These are phyloP conservation scores for Euproctis similis DNA, from an alignment of 2,888 invertebrate genomes.

Conservation along the genomic window DNA sequence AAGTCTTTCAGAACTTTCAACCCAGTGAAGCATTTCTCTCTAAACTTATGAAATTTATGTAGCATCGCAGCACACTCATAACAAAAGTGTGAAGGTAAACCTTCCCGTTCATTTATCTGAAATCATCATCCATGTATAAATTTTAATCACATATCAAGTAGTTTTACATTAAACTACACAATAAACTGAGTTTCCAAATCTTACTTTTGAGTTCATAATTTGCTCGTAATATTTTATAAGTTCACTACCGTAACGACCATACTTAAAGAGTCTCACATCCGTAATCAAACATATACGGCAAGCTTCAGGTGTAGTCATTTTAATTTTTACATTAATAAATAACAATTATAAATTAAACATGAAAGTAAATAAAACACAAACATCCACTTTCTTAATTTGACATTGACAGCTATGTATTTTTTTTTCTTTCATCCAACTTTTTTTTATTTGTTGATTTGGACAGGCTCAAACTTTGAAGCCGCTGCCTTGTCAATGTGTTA, in stretches of 20 bases:
- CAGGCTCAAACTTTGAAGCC: too few species aligned
- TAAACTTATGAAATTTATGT: constrained; percentile 58
- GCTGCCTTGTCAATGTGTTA: too few species aligned
- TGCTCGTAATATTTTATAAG: constrained; percentile 41
- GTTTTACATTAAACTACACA: too few species aligned
- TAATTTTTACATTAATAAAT: neutral
- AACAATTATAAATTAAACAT: neutral
- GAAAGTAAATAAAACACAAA: too few species aligned
- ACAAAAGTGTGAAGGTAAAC: constrained; percentile 49
- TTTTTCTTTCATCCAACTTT: too few species aligned
- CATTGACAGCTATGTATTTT: too few species aligned
- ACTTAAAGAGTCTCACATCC: constrained; percentile 37
- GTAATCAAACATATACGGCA: constrained; percentile 43
- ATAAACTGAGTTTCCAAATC: too few species aligned
- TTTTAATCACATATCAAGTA: too few species aligned
- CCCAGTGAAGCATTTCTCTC: constrained; percentile 49
- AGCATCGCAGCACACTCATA: constrained; percentile 53
- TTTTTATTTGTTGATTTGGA: too few species aligned
- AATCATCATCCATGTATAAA: too few species aligned
- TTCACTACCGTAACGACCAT: constrained; percentile 33
- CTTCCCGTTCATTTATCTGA: constrained; percentile 38
- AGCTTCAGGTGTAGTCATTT: constrained; percentile 30
- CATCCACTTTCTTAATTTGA: too few species aligned
- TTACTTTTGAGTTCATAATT: constrained; percentile 41
- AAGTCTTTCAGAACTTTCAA: constrained; percentile 41